Evolutionary conservation across 2,113 vertebrate genomes (phyloP).

Genomic region (Danio rerio): DNA sequence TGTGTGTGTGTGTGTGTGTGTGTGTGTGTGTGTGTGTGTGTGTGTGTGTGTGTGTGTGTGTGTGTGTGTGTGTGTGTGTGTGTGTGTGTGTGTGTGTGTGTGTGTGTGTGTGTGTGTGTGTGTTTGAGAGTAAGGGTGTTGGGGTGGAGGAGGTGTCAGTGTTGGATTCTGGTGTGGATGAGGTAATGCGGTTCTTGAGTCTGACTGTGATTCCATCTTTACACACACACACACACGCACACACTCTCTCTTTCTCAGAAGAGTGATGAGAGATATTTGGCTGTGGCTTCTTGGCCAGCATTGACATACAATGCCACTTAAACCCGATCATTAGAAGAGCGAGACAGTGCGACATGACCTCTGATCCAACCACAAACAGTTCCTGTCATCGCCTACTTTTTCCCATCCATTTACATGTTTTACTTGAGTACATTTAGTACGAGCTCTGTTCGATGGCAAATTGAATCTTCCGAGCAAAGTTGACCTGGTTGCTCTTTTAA

Average conservation of each 20-base stretch:
- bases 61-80: conserved; percentile 29
- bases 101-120: conserved; percentile 38
- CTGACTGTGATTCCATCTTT: conserved; percentile 10
- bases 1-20: conserved; percentile 38
- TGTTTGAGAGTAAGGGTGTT: conserved; percentile 55
- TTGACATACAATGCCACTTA: conserved; percentile 64
- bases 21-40: conserved; percentile 36
- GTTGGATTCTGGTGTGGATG: conserved; percentile 50
- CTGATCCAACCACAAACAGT: conserved; percentile 37
- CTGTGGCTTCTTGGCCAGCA: conserved; percentile 72
- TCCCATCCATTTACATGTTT: conserved; percentile 30
- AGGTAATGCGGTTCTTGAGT: conserved; percentile 43
- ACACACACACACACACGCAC: not conserved
- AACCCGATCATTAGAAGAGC: conserved; percentile 47
- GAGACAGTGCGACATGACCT: conserved; percentile 37
- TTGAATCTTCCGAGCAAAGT: conserved; percentile 5
- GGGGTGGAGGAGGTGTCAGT: conserved; percentile 51
- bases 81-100: conserved; percentile 37
- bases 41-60: conserved; percentile 36
- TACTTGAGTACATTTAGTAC: not conserved
- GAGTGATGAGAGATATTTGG: conserved; percentile 75
- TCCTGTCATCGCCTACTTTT: conserved; percentile 39
- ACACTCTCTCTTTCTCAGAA: not conserved
- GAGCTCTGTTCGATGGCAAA: not conserved
- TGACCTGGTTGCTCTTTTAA: not conserved